These are phyloP conservation scores for Trogon melanurus DNA, from an alignment of 2,113 vertebrate species.

Conservation along the genomic window DNA sequence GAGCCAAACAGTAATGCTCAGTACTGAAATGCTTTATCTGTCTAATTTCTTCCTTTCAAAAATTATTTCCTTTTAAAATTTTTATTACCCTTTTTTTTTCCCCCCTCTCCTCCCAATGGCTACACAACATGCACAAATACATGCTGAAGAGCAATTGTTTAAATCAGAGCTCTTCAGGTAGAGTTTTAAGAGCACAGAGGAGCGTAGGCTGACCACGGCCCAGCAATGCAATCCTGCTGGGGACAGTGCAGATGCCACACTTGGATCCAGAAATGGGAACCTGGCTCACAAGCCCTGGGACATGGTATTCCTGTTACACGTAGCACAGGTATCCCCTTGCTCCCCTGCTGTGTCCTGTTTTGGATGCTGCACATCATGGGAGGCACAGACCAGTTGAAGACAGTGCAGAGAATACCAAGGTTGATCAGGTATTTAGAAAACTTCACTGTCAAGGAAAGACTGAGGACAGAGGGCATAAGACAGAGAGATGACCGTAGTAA, in stretches of 20 bases:
- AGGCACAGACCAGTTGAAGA: rapidly evolving
- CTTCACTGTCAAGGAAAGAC: not conserved
- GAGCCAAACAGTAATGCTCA: not conserved
- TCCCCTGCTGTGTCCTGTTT: not conserved
- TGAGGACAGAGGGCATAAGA: not conserved
- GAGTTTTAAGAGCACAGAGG: not conserved
- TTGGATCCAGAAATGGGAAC: not conserved
- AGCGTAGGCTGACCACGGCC: not conserved
- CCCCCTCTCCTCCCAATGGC: rapidly evolving
- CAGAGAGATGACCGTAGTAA: not conserved
- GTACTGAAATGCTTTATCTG: not conserved
- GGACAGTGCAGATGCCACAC: not conserved
- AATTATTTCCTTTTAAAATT: not conserved
- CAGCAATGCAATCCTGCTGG: not conserved
- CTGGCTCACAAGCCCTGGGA: not conserved
- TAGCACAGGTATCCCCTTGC: not conserved
- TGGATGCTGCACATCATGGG: not conserved
- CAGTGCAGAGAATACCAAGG: not conserved
- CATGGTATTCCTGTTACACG: not conserved
- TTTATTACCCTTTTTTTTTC: not conserved
- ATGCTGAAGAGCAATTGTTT: not conserved
- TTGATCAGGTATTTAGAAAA: not conserved
- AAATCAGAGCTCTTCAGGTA: not conserved
- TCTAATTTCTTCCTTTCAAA: not conserved
- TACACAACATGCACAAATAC: not conserved